Conservation (phyloP, 2,888 invertebrate genomes). For the Elmis aenea region DNA sequence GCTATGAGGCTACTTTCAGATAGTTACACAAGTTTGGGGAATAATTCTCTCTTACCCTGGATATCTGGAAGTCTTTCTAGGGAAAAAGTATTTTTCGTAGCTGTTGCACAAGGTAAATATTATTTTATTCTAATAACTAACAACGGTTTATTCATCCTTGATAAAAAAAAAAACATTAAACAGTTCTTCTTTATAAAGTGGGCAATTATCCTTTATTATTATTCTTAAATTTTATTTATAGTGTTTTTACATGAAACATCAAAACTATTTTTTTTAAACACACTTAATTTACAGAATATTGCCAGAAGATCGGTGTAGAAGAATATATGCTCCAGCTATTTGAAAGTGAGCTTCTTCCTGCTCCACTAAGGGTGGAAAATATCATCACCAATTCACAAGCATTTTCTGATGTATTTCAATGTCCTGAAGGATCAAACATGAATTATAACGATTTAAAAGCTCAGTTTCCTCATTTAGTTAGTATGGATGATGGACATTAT, state of each 20-base stretch:
- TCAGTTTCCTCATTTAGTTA: constrained; percentile 29
- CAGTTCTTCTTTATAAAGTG: too few relatives aligned
- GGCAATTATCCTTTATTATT: too few relatives aligned
- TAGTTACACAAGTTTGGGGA: constrained; percentile 12
- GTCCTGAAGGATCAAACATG: constrained; percentile 28
- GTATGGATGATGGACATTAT: too few relatives aligned
- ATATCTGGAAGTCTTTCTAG: constrained; percentile 22
- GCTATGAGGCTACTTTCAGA: constrained; percentile 27
- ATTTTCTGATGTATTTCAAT: constrained; percentile 27
- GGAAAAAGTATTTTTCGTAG: constrained; percentile 30
- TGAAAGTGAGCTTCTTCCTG: constrained; percentile 29
- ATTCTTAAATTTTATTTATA: too few relatives aligned
- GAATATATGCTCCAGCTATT: constrained; percentile 29
- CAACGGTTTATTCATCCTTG: too few relatives aligned
- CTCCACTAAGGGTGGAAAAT: constrained; percentile 28
- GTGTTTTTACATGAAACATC: too few relatives aligned
- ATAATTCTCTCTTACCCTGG: constrained; percentile 25
- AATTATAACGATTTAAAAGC: constrained; percentile 16
- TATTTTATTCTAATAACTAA: too few relatives aligned
- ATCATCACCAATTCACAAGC: constrained; percentile 28
- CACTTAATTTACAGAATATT: constrained; percentile 34
- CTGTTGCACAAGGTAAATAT: constrained; percentile 35
- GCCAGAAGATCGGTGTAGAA: constrained; percentile 20
- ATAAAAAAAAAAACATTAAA: too few relatives aligned
- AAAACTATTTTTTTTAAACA: too few relatives aligned